A percentile compares a stretch with the other conserved stretches of the same genome.
phyloP scores from a whole-genome alignment of 2,113 vertebrate species.

The Oreocharis arfaki region DNA sequence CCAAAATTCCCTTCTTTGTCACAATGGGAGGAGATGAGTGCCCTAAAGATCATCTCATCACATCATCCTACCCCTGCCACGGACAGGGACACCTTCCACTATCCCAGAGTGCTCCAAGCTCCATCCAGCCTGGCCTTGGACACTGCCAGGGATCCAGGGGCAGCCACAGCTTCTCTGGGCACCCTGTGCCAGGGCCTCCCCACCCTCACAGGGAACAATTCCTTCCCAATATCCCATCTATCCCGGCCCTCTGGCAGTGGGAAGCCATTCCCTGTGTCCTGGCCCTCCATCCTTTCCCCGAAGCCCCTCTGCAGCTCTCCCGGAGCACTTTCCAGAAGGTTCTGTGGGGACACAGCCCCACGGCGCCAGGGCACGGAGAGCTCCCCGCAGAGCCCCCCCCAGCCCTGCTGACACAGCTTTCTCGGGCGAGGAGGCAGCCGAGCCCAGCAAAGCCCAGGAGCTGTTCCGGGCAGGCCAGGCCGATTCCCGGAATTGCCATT shows the following conservation, averaged over 20 bases:
- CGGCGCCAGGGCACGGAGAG: fast-evolving
- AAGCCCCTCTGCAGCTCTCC: not conserved
- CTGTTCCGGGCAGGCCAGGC: not conserved
- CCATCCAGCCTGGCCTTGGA: fast-evolving
- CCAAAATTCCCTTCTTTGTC: not conserved
- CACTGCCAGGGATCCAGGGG: not conserved
- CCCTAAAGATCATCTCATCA: not conserved
- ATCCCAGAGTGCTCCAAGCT: fast-evolving
- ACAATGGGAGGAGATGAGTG: not conserved
- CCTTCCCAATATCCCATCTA: not conserved
- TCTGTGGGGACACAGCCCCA: fast-evolving
- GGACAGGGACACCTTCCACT: not conserved
- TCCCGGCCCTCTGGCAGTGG: not conserved
- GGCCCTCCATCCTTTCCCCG: fast-evolving
- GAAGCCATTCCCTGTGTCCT: not conserved
- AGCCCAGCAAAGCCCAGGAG: not conserved
- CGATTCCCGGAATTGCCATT: not conserved
- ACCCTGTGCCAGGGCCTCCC: not conserved
- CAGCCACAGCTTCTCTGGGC: not conserved
- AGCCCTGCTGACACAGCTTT: not conserved
- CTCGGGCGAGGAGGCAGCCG: not conserved
- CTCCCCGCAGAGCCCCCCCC: not conserved
- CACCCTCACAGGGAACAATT: not conserved
- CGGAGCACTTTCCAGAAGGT: not conserved
- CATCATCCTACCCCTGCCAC: not conserved